Percentiles rank a stretch among this genome's conserved stretches.
phyloP scores from a whole-genome alignment of 1,140 invertebrate genomes.

The Ostrea denselamellosa region DNA sequence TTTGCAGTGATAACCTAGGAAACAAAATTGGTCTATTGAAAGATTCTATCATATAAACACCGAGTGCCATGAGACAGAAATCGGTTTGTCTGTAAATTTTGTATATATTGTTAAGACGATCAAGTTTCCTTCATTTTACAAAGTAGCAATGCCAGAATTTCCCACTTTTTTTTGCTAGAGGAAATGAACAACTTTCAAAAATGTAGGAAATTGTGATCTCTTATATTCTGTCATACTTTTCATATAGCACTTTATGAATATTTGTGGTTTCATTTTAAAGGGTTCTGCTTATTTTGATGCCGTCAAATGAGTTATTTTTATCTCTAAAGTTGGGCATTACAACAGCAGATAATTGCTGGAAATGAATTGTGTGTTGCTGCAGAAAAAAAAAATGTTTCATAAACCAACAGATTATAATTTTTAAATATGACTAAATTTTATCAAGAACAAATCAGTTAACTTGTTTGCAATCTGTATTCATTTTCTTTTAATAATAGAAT shows the following conservation, averaged over 20 bases:
- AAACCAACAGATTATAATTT: background rate
- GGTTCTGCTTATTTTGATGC: background rate
- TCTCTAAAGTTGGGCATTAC: background rate
- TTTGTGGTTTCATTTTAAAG: background rate
- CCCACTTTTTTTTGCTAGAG: background rate
- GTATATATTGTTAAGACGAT: slow-evolving; percentile 10
- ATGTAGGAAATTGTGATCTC: slow-evolving; percentile 2
- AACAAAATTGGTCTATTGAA: background rate
- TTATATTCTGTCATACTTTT: background rate
- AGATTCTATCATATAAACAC: slow-evolving; percentile 12
- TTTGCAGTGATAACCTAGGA: slow-evolving; percentile 19
- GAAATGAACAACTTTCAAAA: slow-evolving; percentile 9
- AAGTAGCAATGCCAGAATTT: slow-evolving; percentile 10
- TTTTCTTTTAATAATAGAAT: background rate
- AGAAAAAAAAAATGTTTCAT: background rate
- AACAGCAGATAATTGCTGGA: background rate
- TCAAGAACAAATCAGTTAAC: too few relatives aligned
- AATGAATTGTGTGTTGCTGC: background rate
- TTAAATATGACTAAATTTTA: background rate
- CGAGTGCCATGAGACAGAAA: slow-evolving; percentile 1
- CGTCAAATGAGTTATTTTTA: background rate
- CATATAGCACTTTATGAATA: background rate
- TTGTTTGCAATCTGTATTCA: background rate
- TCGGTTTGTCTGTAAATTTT: slow-evolving; percentile 13
- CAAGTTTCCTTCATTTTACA: slow-evolving; percentile 36